These are phyloP conservation scores for Parotia lawesii DNA, from an alignment of 2,113 vertebrate species.

Conservation along the genomic window DNA sequence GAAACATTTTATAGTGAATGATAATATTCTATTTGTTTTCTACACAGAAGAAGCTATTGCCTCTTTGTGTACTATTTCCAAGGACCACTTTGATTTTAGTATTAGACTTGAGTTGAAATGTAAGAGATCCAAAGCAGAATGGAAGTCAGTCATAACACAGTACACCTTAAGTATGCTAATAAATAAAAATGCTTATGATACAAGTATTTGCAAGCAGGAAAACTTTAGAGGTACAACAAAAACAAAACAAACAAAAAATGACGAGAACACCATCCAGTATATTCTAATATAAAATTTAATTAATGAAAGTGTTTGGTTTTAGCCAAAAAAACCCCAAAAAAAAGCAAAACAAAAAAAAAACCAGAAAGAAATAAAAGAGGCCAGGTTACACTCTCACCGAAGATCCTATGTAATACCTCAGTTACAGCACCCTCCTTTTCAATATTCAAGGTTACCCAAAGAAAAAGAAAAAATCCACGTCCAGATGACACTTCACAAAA, in stretches of 20 bases:
- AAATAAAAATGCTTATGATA: background rate
- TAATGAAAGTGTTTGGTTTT: background rate
- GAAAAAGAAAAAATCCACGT: background rate
- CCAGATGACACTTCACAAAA: background rate
- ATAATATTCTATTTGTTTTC: background rate
- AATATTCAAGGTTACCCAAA: background rate
- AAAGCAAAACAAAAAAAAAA: background rate
- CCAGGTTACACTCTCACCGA: background rate
- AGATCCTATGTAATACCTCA: background rate
- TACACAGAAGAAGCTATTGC: background rate
- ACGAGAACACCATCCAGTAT: accelerated
- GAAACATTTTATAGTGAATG: background rate
- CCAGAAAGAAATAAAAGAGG: background rate
- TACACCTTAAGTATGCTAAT: background rate
- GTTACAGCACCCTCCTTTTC: background rate
- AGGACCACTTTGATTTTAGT: background rate
- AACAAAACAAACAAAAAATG: background rate
- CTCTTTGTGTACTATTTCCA: background rate
- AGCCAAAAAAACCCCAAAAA: background rate
- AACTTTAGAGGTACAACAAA: background rate
- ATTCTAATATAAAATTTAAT: background rate
- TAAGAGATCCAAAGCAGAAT: background rate
- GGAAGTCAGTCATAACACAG: background rate
- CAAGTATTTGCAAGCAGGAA: background rate
- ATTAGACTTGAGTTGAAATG: background rate